phyloP scores from a whole-genome alignment of 2,797 vertebrate species.

The Sebastolobus altivelis region DNA sequence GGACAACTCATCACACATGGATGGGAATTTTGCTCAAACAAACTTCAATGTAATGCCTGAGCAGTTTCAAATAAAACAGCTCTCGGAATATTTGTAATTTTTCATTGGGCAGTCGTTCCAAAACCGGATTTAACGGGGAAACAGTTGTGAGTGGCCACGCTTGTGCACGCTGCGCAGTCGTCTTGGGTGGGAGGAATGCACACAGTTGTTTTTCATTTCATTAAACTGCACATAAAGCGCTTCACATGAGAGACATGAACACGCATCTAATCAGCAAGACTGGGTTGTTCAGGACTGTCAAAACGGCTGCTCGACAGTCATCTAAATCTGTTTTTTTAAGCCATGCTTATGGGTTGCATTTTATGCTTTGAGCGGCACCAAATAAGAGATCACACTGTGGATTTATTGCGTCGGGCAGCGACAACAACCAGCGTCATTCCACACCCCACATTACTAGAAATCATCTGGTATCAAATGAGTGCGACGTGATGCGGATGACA shows the following conservation, averaged over 20 bases:
- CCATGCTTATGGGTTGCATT: background rate
- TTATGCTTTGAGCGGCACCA: slow-evolving; percentile 15
- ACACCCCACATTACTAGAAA: slow-evolving; percentile 19
- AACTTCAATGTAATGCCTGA: slow-evolving; percentile 36
- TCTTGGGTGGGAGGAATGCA: slow-evolving; percentile 68
- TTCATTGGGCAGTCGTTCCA: slow-evolving; percentile 51
- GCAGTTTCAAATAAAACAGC: slow-evolving; percentile 66
- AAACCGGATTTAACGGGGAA: slow-evolving; percentile 60
- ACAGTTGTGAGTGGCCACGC: slow-evolving; percentile 54
- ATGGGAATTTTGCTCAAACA: slow-evolving; percentile 50
- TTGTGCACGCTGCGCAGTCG: slow-evolving; percentile 55
- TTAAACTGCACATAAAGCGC: slow-evolving; percentile 52
- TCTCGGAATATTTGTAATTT: slow-evolving; percentile 60
- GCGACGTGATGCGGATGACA: slow-evolving; percentile 33
- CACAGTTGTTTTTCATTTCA: slow-evolving; percentile 72
- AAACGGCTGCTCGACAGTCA: slow-evolving; percentile 23
- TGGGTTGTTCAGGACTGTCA: slow-evolving; percentile 8
- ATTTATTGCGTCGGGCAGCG: slow-evolving; percentile 16
- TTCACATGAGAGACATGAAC: slow-evolving; percentile 48
- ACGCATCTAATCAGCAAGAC: slow-evolving; percentile 38
- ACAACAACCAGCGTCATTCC: slow-evolving; percentile 11
- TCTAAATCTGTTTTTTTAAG: slow-evolving; percentile 23
- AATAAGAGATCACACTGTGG: background rate
- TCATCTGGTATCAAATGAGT: slow-evolving; percentile 17
- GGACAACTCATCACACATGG: slow-evolving; percentile 57